Conservation (phyloP, 2,113 vertebrate genomes). For the Morone chrysops region DNA sequence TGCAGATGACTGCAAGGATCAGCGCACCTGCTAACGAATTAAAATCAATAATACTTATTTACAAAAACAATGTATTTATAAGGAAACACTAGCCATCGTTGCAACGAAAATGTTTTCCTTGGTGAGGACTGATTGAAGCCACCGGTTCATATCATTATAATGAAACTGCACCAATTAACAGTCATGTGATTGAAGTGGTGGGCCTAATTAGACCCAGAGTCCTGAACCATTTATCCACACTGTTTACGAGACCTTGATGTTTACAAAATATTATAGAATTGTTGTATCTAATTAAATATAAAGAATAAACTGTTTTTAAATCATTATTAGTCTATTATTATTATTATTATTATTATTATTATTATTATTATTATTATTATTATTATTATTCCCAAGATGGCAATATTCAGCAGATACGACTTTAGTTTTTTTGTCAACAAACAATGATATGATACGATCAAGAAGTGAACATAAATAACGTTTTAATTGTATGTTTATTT, state of each 20-base stretch:
- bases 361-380: neutral
- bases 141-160: neutral
- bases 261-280: neutral
- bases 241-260: neutral
- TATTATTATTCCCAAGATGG: neutral
- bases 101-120: constrained; percentile 7
- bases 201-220: constrained; percentile 72
- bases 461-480: neutral
- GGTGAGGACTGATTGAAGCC: neutral
- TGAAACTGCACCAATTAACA: neutral
- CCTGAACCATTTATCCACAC: neutral
- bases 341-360: neutral
- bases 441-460: no score
- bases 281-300: neutral
- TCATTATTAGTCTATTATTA: neutral
- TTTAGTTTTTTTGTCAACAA: neutral
- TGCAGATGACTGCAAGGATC: constrained; percentile 66
- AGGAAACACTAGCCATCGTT: neutral
- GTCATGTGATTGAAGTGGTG: neutral
- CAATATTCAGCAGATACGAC: neutral
- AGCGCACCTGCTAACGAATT: constrained; percentile 27
- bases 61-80: neutral
- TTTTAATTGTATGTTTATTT: neutral
- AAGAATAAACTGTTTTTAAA: neutral
- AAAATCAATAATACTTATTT: neutral